phyloP scores from a whole-genome alignment of 2,888 invertebrate genomes.

The Diabrotica balteata region DNA sequence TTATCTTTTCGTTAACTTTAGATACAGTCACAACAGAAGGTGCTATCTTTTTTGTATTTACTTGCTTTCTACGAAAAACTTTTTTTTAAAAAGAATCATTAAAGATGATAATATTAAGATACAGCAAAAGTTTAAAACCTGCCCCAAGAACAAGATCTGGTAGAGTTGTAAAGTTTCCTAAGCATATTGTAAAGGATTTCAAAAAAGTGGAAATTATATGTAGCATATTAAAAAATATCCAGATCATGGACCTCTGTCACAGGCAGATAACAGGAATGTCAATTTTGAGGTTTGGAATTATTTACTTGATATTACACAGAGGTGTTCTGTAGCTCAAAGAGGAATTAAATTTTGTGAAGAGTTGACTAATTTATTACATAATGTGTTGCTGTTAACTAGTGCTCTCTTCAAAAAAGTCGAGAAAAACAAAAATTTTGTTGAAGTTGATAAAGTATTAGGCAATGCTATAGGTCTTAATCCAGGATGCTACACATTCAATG shows the following conservation, averaged over 20 bases:
- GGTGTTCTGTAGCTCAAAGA: slow-evolving; percentile 48
- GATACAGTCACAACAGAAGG: slow-evolving; percentile 1
- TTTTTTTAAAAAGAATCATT: background rate
- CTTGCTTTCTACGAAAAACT: background rate
- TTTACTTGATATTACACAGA: slow-evolving; percentile 53
- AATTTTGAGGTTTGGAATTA: slow-evolving; percentile 57
- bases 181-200: too few relatives aligned
- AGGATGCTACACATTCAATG: slow-evolving; percentile 55
- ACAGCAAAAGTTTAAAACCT: too few relatives aligned
- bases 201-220: too few relatives aligned
- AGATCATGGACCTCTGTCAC: slow-evolving; percentile 63
- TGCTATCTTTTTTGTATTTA: slow-evolving; percentile 5
- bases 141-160: too few relatives aligned
- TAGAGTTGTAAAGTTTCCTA: slow-evolving; percentile 71
- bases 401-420: slow-evolving; percentile 52
- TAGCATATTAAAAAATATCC: slow-evolving; percentile 70
- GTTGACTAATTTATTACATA: slow-evolving; percentile 53
- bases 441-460: slow-evolving; percentile 51
- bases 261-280: slow-evolving; percentile 40
- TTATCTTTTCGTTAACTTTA: slow-evolving; percentile 5
- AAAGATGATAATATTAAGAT: too few relatives aligned
- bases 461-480: slow-evolving; percentile 52
- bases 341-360: slow-evolving; percentile 55
- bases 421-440: slow-evolving; percentile 47
- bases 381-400: slow-evolving; percentile 52